phyloP scores from a whole-genome alignment of 2,113 vertebrate species.

The Oreotrochilus melanogaster region DNA sequence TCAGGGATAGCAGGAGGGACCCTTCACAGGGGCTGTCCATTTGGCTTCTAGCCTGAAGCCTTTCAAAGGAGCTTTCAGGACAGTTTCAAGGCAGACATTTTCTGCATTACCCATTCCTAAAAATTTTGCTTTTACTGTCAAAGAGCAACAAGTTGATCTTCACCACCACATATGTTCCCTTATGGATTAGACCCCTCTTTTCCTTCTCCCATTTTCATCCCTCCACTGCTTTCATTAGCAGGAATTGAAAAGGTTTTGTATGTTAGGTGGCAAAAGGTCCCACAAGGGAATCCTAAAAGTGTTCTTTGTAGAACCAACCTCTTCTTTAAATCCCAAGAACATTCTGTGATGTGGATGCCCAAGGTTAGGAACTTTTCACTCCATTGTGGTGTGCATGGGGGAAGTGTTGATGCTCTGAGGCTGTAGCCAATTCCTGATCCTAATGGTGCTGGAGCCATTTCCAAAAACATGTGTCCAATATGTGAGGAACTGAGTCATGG shows the following conservation, averaged over 20 bases:
- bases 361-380: not conserved
- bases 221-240: not conserved
- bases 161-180: not conserved
- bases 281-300: not conserved
- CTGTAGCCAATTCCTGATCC: not conserved
- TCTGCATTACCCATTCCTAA: not conserved
- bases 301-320: not conserved
- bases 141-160: not conserved
- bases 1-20: not conserved
- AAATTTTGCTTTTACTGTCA: not conserved
- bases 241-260: not conserved
- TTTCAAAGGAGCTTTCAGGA: not conserved
- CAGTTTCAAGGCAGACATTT: not conserved
- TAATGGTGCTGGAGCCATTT: not conserved
- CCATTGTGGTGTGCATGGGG: accelerated
- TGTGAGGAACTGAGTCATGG: not conserved
- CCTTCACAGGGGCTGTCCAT: not conserved
- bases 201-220: not conserved
- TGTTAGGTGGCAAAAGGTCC: not conserved
- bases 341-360: not conserved
- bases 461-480: not conserved
- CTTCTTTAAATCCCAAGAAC: not conserved
- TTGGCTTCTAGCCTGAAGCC: not conserved
- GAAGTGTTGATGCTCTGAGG: not conserved
- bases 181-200: not conserved